Conservation (phyloP, 2,797 vertebrate genomes). For the Catamblyrhynchus diadema region DNA sequence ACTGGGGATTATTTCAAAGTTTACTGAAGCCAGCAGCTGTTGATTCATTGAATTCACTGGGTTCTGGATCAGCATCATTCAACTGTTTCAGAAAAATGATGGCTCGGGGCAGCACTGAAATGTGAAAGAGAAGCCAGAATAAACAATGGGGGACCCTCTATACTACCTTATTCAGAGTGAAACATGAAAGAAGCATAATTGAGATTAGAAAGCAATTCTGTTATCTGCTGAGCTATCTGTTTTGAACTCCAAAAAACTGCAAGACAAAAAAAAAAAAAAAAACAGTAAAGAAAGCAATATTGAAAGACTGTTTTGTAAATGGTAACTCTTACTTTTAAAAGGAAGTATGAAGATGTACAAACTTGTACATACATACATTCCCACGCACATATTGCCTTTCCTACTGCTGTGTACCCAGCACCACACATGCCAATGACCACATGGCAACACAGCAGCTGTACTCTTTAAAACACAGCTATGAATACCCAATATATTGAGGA, state of each 20-base stretch:
- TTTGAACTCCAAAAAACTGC: neutral
- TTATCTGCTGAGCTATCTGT: neutral
- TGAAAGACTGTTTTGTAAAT: neutral
- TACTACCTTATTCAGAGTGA: neutral
- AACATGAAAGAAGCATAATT: neutral
- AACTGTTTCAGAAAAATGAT: neutral
- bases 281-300: neutral
- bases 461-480: neutral
- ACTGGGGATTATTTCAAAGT: neutral
- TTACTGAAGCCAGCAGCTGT: neutral
- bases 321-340: neutral
- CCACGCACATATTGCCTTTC: rapidly evolving
- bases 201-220: neutral
- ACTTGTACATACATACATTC: neutral
- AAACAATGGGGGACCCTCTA: neutral
- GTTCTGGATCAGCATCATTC: neutral
- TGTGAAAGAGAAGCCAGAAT: neutral
- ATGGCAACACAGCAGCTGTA: neutral
- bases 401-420: neutral
- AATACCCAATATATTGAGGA: neutral
- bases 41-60: neutral
- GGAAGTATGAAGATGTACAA: neutral
- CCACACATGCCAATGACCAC: neutral
- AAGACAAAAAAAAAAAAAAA: neutral
- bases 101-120: neutral